A percentile compares a stretch with the other conserved stretches of the same genome.
phyloP scores from a whole-genome alignment of 2,888 invertebrate genomes.

The Pristionchus exspectatus region DNA sequence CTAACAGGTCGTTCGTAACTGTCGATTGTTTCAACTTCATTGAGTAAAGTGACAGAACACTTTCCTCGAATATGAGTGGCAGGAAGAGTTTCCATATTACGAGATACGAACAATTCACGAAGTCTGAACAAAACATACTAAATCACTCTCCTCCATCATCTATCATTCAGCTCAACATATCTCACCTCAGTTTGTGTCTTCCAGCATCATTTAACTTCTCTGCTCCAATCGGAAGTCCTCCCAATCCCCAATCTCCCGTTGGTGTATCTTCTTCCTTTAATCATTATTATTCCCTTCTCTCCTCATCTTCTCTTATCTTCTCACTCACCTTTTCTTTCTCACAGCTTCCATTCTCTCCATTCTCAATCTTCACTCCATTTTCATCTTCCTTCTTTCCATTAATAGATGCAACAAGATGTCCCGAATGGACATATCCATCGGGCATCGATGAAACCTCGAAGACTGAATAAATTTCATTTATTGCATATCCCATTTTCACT shows the following conservation, averaged over 20 bases:
- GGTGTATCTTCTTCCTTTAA: constrained; percentile 16
- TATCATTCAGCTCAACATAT: no score
- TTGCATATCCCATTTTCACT: no score
- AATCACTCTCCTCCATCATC: neutral
- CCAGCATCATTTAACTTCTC: constrained; percentile 62
- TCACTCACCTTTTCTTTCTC: neutral
- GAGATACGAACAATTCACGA: constrained; percentile 89
- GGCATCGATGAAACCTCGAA: constrained; percentile 62
- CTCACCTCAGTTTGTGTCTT: constrained; percentile 67
- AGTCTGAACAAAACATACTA: constrained; percentile 82
- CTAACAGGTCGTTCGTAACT: constrained; percentile 89
- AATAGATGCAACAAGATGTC: constrained; percentile 29
- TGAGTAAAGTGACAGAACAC: constrained; percentile 97
- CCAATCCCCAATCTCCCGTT: constrained; percentile 78
- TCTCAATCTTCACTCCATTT: constrained; percentile 55
- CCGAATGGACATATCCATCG: constrained; percentile 40
- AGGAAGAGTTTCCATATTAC: constrained; percentile 86
- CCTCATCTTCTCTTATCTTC: constrained; percentile 51
- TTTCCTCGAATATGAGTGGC: constrained; percentile 97
- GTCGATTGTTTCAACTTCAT: constrained; percentile 96
- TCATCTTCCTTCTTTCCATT: constrained; percentile 58
- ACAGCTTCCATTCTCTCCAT: constrained; percentile 38
- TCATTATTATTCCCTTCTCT: constrained; percentile 11
- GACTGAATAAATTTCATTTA: neutral
- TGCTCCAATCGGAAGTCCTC: constrained; percentile 76